phyloP scores from a whole-genome alignment of 2,113 vertebrate species.

The Hassar affinis region DNA sequence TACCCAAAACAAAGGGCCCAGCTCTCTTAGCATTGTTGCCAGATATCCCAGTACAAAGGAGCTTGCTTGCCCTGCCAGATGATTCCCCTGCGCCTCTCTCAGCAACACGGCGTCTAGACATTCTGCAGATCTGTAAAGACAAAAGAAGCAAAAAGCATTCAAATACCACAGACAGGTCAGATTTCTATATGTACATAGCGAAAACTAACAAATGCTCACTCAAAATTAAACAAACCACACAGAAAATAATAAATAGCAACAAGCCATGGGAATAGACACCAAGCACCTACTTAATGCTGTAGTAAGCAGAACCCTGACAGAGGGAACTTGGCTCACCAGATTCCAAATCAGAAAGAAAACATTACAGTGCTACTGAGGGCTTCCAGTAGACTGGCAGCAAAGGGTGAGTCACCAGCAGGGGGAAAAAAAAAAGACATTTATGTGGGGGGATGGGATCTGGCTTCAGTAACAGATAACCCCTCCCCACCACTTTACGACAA shows the following conservation, averaged over 20 bases:
- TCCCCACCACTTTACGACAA: constrained; percentile 59
- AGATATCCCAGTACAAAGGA: constrained; percentile 88
- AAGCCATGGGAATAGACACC: not conserved
- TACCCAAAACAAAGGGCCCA: constrained; percentile 95
- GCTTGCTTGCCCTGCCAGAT: constrained; percentile 84
- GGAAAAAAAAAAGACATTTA: not conserved
- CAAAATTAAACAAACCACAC: not conserved
- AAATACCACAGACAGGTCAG: not conserved
- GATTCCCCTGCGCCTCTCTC: constrained; percentile 95
- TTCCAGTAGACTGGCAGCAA: constrained; percentile 43
- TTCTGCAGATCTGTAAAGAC: constrained; percentile 79
- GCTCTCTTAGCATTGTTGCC: constrained; percentile 95
- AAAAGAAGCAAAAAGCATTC: not conserved
- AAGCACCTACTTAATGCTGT: not conserved
- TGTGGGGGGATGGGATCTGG: constrained; percentile 34
- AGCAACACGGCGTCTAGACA: constrained; percentile 91
- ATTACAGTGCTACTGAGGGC: constrained; percentile 22
- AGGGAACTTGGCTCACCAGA: constrained; percentile 7
- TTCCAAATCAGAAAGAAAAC: constrained; percentile 27
- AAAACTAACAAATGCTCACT: not conserved
- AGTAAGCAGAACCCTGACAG: constrained; percentile 2
- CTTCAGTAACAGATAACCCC: constrained; percentile 56
- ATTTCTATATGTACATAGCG: not conserved
- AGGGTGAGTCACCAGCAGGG: constrained; percentile 34
- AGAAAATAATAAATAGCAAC: not conserved